Percentiles rank a stretch among this genome's conserved stretches.
These are phyloP conservation scores for Crotalus viridis DNA, from an alignment of 2,113 vertebrate genomes.

Conservation along the genomic window DNA sequence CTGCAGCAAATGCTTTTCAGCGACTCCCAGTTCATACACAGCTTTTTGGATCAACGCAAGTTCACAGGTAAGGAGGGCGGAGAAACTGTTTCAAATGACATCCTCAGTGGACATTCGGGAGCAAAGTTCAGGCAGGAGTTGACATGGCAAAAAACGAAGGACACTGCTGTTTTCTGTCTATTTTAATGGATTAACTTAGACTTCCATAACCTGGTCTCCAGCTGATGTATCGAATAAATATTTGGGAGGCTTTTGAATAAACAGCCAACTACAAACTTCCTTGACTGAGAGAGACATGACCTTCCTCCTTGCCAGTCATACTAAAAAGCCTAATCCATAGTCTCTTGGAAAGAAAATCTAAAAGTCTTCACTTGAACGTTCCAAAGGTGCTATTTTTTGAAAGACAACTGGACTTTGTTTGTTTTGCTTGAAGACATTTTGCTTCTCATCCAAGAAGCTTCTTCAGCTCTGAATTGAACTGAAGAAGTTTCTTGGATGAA, in stretches of 20 bases:
- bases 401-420: not conserved
- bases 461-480: too few relatives aligned
- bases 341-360: not conserved
- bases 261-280: not conserved
- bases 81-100: not conserved
- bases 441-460: too few relatives aligned
- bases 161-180: not conserved
- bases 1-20: constrained; percentile 85
- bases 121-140: not conserved
- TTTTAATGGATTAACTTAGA: not conserved
- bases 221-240: not conserved
- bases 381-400: not conserved
- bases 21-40: constrained; percentile 82
- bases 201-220: not conserved
- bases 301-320: not conserved
- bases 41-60: constrained; percentile 82
- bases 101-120: not conserved
- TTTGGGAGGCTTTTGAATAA: not conserved
- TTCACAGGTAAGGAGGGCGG: constrained; percentile 77
- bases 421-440: not conserved
- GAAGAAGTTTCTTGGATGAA: too few relatives aligned
- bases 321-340: not conserved
- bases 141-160: not conserved
- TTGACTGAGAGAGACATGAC: not conserved
- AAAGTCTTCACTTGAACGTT: not conserved